Base-by-base conservation (phyloP, 2,888 invertebrate species). In the Synergus gifuensis region DNA sequence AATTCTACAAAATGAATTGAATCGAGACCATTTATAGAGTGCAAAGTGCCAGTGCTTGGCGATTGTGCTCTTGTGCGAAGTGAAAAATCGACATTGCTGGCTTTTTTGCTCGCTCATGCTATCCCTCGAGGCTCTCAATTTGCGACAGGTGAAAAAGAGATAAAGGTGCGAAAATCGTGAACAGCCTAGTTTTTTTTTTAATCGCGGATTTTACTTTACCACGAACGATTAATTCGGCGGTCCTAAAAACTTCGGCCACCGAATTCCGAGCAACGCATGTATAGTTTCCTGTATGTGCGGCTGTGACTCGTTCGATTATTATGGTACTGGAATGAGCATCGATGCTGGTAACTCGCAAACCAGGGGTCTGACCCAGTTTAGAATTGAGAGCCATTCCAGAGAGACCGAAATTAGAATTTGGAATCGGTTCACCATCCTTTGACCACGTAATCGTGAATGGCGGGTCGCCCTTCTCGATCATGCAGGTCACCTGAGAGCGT, bases 401-500 rank as follows among this genome's bases (percentile, higher is more conserved):
- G 79, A 81, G 83, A 78, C 85, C 86, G 82, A 87, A 86, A 76
- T 95, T 95, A 8, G 95, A 94, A 87, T 94, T 94, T 84, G 95
- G 94, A 86, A 97, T 95, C 7, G 95, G 94, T 90, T 96, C 96
- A 69, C 96, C 97, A 91, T 98, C 97, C 92, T 98, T 96, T 90
- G 97, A 97, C 98, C 98, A 98, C 78, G 96, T 95, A 93, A 98
- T 97, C 85, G 96, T 96, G 87, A 98, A 96, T 73, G 98, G 98
- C 87, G 97, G 94, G 93, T 98, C 98, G 36, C 98, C 98, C 93
- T 98, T 97, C 91, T 97, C 94, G 91, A 98, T 97, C 93, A 97
- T 96, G 92, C 98, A 98, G 85, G 97, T 96, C 90, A 98, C 97
- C 82, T 97, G 97, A 49, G 97, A 97, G 86, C 98, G 94, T 95